Conservation (phyloP, 2,797 vertebrate genomes). For the Ptychadena robeensis region DNA sequence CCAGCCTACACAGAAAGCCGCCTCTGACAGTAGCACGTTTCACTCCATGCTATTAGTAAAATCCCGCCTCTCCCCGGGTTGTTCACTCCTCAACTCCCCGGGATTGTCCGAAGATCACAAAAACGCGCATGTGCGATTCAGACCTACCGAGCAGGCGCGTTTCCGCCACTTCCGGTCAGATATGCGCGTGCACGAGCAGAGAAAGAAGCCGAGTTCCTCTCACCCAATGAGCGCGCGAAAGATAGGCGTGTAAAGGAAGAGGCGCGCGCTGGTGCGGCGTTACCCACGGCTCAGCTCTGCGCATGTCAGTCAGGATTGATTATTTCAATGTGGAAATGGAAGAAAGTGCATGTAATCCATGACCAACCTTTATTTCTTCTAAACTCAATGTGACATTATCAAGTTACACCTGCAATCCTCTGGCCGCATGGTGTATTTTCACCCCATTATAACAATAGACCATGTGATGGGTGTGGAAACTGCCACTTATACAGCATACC, state of each 20-base stretch:
- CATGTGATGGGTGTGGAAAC: too few species aligned
- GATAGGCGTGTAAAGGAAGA: not conserved
- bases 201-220: not conserved
- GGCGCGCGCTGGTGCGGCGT: not conserved
- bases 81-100: not conserved
- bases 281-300: not conserved
- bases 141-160: not conserved
- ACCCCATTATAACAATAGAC: too few species aligned
- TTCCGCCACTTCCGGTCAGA: constrained; percentile 15
- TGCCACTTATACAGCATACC: too few species aligned
- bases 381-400: too few species aligned
- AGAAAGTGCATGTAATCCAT: too few species aligned
- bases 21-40: not conserved
- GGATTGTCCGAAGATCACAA: not conserved
- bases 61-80: not conserved
- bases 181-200: not conserved
- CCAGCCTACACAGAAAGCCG: not conserved
- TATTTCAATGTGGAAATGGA: not conserved
- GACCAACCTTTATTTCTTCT: too few species aligned
- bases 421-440: too few species aligned
- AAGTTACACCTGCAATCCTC: too few species aligned
- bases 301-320: not conserved
- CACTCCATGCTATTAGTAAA: not conserved
- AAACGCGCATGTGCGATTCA: not conserved
- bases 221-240: not conserved